Conservation (phyloP, 53 echinoderm and acorn worm species). For the Arbacia lixula region DNA sequence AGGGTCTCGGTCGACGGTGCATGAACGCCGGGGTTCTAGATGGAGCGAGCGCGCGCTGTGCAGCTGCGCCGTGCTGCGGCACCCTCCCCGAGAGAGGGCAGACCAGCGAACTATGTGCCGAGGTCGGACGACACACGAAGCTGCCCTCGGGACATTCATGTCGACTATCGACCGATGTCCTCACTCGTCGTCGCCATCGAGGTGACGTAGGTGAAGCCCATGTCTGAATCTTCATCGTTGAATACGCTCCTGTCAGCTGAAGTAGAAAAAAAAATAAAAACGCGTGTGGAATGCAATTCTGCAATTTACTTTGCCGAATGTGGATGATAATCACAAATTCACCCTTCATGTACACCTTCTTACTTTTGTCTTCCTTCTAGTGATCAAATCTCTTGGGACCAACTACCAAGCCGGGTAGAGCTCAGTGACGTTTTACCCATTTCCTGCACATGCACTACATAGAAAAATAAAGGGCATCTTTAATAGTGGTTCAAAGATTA, state of each 20-base stretch:
- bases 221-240: constrained; percentile 8
- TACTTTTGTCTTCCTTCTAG: too few species aligned
- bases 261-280: background rate
- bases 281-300: too few species aligned
- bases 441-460: too few species aligned
- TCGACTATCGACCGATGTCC: constrained; percentile 33
- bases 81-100: constrained; percentile 9
- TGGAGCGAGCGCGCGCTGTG: constrained; percentile 32
- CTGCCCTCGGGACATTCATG: constrained; percentile 9
- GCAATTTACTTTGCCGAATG: too few species aligned
- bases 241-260: background rate
- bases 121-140: constrained; percentile 10
- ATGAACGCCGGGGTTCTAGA: constrained; percentile 26
- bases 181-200: constrained; percentile 48
- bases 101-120: constrained; percentile 9
- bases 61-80: constrained; percentile 1
- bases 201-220: constrained; percentile 15
- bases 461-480: too few species aligned
- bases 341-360: too few species aligned
- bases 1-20: constrained; percentile 45
- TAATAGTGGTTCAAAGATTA: too few species aligned
- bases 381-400: too few species aligned
- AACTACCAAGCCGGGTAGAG: too few species aligned
- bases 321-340: too few species aligned
- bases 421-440: too few species aligned